Evolutionary conservation across 2,888 invertebrate species (phyloP).

Genomic region (Craniophora ligustri): DNA sequence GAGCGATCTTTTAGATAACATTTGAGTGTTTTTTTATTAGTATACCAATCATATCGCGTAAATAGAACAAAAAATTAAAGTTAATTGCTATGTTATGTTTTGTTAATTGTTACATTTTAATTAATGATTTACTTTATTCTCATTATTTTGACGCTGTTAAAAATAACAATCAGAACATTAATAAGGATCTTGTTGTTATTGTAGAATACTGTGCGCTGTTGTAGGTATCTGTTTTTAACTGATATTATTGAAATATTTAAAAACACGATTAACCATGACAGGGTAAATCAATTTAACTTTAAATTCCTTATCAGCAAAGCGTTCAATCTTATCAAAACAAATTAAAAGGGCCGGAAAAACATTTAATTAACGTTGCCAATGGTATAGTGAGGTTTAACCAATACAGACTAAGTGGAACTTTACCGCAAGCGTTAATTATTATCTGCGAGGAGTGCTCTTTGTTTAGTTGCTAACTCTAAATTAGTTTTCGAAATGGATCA

Average conservation of each 20-base stretch:
- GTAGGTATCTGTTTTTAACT: constrained; percentile 1
- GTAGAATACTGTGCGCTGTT: neutral
- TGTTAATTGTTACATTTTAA: neutral
- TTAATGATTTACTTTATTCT: constrained; percentile 6
- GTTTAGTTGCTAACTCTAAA: constrained; percentile 89
- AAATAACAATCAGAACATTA: neutral
- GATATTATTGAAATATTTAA: neutral
- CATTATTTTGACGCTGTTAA: neutral
- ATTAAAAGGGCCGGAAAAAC: constrained; percentile 52
- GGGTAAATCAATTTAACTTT: constrained; percentile 4
- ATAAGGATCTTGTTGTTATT: neutral
- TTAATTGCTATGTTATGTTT: constrained; percentile 18
- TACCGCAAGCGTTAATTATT: constrained; percentile 89
- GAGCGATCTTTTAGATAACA: constrained; percentile 29
- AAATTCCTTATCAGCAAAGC: constrained; percentile 17
- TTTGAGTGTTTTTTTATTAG: constrained; percentile 4
- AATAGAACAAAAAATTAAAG: constrained; percentile 17
- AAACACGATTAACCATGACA: constrained; percentile 8
- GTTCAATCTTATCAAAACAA: constrained; percentile 44
- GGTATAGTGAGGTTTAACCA: constrained; percentile 80
- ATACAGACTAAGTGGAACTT: constrained; percentile 86
- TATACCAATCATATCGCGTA: constrained; percentile 6
- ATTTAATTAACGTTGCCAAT: constrained; percentile 77
- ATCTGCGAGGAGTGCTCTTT: constrained; percentile 88
- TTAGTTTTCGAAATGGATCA: constrained; percentile 89